phyloP scores from a whole-genome alignment of 2,113 vertebrate genomes.

The Nerophis ophidion region DNA sequence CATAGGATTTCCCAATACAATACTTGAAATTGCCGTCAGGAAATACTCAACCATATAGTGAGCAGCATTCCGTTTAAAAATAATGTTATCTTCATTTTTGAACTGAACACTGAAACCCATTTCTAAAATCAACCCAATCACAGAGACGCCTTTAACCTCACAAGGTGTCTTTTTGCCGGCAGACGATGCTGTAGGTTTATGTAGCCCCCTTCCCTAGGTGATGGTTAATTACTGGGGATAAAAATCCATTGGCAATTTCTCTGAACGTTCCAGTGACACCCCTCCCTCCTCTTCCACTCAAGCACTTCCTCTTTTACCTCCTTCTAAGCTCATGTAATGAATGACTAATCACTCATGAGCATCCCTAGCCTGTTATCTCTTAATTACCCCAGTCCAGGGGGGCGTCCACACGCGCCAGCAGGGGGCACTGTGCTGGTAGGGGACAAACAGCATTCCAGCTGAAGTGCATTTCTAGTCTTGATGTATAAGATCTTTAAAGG shows the following conservation, averaged over 20 bases:
- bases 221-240: constrained; percentile 66
- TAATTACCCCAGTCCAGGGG: constrained; percentile 63
- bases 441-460: constrained; percentile 9
- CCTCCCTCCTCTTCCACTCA: constrained; percentile 10
- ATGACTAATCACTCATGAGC: constrained; percentile 69
- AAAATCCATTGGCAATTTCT: constrained; percentile 70
- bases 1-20: no score
- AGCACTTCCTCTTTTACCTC: constrained; percentile 39
- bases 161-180: neutral
- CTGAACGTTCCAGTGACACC: constrained; percentile 45
- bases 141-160: constrained; percentile 3
- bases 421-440: constrained; percentile 44
- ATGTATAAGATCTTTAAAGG: constrained; percentile 13
- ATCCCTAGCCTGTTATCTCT: constrained; percentile 67
- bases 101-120: neutral
- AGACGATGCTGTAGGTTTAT: constrained; percentile 27
- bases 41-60: no score
- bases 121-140: neutral
- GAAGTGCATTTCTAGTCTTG: constrained; percentile 9
- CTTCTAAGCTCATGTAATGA: constrained; percentile 74
- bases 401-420: constrained; percentile 42
- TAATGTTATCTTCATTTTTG: neutral
- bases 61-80: neutral
- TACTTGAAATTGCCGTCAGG: no score
- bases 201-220: constrained; percentile 45